Conservation (phyloP, 2,797 vertebrate genomes). For the Melanotaenia trifasciata region DNA sequence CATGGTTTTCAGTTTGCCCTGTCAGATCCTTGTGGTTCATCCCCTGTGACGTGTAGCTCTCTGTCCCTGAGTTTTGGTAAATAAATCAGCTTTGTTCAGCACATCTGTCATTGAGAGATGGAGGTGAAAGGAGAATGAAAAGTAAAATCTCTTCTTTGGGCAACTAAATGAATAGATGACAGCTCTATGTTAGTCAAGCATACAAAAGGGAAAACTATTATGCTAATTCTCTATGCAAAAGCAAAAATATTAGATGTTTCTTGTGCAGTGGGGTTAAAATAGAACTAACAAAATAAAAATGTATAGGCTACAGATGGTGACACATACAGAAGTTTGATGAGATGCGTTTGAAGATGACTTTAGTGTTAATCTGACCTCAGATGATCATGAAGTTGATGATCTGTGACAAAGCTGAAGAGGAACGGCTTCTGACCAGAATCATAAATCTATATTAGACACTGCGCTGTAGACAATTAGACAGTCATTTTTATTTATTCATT, state of each 20-base stretch:
- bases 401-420: conserved; percentile 85
- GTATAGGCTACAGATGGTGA: background rate
- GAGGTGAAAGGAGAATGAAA: conserved; percentile 67
- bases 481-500: background rate
- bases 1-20: too few relatives aligned
- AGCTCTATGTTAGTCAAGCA: background rate
- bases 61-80: too few relatives aligned
- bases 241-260: background rate
- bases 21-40: too few relatives aligned
- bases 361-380: conserved; percentile 68
- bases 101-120: conserved; percentile 41
- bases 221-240: background rate
- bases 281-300: background rate
- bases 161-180: conserved; percentile 54
- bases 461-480: conserved; percentile 87
- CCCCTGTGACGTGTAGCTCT: too few relatives aligned
- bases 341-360: conserved; percentile 16
- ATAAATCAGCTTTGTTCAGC: too few relatives aligned
- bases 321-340: conserved; percentile 5
- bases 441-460: conserved; percentile 93
- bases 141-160: conserved; percentile 44
- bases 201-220: conserved; percentile 37
- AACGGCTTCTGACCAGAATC: conserved; percentile 85
- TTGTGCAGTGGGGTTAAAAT: background rate
- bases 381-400: conserved; percentile 89